Percentiles rank a stretch among this genome's conserved stretches.
These are phyloP conservation scores for Megaceryle alcyon DNA, from an alignment of 2,797 vertebrate genomes.

Conservation along the genomic window DNA sequence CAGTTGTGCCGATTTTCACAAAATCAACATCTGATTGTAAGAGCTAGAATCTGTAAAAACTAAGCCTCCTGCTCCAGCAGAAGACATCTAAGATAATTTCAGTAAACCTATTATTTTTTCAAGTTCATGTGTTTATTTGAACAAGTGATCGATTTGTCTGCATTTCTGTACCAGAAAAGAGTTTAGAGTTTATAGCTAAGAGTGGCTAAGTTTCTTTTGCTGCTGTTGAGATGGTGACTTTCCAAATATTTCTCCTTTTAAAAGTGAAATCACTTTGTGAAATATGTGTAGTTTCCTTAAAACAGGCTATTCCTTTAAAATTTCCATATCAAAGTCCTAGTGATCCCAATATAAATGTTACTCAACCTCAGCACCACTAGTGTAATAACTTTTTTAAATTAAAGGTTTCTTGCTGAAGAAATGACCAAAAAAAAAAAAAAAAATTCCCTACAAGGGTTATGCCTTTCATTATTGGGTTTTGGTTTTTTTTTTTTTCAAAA, in stretches of 20 bases:
- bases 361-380: not conserved
- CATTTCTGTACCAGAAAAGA: not conserved
- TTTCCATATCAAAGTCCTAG: not conserved
- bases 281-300: not conserved
- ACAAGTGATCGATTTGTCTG: not conserved
- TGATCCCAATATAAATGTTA: not conserved
- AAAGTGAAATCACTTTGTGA: not conserved
- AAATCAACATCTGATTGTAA: not conserved
- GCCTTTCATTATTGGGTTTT: not conserved
- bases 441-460: not conserved
- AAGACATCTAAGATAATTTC: not conserved
- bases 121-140: not conserved
- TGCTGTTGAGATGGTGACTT: not conserved
- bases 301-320: conserved; percentile 30
- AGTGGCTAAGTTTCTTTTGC: not conserved
- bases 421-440: not conserved
- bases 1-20: not conserved
- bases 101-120: not conserved
- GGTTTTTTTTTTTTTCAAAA: not conserved
- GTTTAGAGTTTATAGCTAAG: not conserved
- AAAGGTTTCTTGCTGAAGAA: conserved; percentile 6
- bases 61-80: not conserved
- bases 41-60: not conserved
- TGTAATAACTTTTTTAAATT: conserved; percentile 36
- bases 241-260: not conserved